Conservation (phyloP, 2,113 vertebrate species). For the Aramus guarauna region DNA sequence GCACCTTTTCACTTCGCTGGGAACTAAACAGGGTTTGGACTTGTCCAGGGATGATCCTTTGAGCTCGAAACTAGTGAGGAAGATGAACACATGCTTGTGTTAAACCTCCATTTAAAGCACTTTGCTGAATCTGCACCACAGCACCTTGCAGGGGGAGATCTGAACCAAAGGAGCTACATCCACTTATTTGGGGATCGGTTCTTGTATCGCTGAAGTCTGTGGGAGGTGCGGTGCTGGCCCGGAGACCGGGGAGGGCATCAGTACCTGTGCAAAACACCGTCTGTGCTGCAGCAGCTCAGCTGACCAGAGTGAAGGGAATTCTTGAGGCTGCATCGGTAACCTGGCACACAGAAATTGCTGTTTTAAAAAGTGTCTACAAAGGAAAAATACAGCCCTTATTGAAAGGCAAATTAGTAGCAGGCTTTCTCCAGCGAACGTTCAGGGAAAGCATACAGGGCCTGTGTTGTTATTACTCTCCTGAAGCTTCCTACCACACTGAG, state of each 20-base stretch:
- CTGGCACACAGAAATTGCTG: background rate
- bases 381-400: background rate
- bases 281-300: background rate
- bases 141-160: background rate
- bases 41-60: background rate
- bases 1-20: background rate
- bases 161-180: background rate
- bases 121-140: background rate
- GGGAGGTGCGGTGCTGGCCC: background rate
- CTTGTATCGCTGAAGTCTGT: background rate
- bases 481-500: background rate
- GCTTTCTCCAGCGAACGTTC: background rate
- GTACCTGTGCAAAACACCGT: background rate
- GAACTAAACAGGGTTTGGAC: background rate
- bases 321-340: background rate
- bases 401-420: conserved; percentile 12
- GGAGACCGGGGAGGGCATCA: background rate
- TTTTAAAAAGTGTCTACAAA: background rate
- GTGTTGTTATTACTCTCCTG: background rate
- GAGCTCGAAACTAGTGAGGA: background rate
- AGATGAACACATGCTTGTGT: background rate
- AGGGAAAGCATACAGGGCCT: background rate
- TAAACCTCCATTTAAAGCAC: background rate
- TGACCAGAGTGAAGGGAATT: background rate
- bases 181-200: background rate